These are phyloP conservation scores for Trissolcus japonicus DNA, from an alignment of 2,888 invertebrate species.

Conservation along the genomic window DNA sequence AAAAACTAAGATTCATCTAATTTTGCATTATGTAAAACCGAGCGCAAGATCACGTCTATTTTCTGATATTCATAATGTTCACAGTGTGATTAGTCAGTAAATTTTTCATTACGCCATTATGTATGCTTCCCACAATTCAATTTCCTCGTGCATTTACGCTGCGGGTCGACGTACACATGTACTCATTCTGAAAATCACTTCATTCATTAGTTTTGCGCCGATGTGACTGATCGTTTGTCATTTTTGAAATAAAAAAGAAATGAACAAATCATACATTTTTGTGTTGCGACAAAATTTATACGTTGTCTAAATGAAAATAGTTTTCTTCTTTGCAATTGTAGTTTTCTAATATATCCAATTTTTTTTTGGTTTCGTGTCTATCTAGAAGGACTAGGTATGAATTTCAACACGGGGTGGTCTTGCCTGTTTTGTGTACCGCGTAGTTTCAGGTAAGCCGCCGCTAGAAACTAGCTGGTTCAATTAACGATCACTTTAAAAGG, in stretches of 20 bases:
- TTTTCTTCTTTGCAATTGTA: background rate
- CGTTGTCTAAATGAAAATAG: background rate
- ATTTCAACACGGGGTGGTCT: no score
- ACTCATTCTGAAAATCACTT: constrained; percentile 3
- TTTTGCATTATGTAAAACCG: background rate
- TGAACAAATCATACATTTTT: no score
- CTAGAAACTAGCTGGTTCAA: no score
- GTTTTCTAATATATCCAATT: background rate
- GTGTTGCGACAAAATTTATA: no score
- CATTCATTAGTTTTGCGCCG: constrained; percentile 1
- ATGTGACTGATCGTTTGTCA: background rate
- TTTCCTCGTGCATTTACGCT: background rate
- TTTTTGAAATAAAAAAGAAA: background rate
- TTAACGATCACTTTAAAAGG: no score
- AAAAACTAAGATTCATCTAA: background rate
- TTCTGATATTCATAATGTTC: background rate
- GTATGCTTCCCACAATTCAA: constrained; percentile 1
- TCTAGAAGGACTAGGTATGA: no score
- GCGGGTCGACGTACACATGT: background rate
- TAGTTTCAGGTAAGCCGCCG: no score
- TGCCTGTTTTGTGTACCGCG: no score
- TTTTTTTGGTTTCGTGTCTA: no score
- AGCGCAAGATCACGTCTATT: background rate
- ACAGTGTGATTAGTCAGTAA: background rate
- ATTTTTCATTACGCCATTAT: background rate